These are phyloP conservation scores for Ceratosolen solmsi DNA, from an alignment of 1,140 invertebrate species.

Conservation along the genomic window DNA sequence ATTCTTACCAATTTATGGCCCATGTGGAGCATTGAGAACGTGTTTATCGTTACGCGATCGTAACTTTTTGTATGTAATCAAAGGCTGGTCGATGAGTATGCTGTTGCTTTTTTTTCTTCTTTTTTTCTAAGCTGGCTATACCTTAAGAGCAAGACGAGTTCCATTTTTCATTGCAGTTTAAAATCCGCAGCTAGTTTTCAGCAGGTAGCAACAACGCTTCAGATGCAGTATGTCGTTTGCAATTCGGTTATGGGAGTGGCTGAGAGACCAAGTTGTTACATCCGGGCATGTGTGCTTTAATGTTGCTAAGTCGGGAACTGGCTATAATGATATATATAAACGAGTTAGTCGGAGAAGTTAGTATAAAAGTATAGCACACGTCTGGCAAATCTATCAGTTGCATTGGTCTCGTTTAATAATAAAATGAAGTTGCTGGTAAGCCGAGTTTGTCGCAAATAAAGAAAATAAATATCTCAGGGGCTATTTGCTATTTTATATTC, in stretches of 20 bases:
- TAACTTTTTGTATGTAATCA: background rate
- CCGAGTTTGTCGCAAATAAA: background rate
- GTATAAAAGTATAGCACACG: slow-evolving; percentile 60
- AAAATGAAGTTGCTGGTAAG: slow-evolving; percentile 65
- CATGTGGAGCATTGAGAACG: background rate
- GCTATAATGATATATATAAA: slow-evolving; percentile 47
- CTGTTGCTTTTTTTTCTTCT: too few relatives aligned
- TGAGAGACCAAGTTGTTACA: background rate
- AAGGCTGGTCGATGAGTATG: background rate
- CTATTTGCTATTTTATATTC: too few relatives aligned
- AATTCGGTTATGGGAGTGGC: slow-evolving; percentile 41
- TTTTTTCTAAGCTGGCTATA: too few relatives aligned
- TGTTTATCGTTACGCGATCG: background rate
- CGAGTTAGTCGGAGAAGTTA: slow-evolving; percentile 50
- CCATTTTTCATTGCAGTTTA: background rate
- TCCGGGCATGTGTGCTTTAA: background rate
- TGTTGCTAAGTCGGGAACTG: slow-evolving; percentile 10
- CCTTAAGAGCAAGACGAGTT: slow-evolving; percentile 9
- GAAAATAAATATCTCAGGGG: background rate
- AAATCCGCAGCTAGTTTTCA: background rate
- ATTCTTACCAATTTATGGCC: background rate
- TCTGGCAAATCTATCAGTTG: slow-evolving; percentile 9
- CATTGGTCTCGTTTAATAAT: background rate
- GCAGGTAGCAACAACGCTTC: background rate
- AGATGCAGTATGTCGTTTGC: background rate